phyloP scores from a whole-genome alignment of 1,140 invertebrate species.

The Drosophila kohkoa region DNA sequence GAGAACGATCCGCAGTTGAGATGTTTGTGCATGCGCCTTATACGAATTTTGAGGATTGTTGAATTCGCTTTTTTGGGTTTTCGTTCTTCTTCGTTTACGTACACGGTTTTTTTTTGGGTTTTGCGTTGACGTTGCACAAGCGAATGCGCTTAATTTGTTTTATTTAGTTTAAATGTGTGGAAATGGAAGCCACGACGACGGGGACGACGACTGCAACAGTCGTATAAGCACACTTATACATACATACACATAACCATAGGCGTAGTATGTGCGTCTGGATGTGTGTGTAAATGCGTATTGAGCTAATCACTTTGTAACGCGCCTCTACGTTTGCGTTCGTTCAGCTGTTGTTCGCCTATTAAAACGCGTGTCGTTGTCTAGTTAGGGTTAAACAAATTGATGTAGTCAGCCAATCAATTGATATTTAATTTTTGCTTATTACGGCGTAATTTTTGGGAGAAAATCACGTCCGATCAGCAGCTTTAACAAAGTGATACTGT shows the following conservation, averaged over 20 bases:
- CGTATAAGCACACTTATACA: slow-evolving; percentile 33
- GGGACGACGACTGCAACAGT: slow-evolving; percentile 28
- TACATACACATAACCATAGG: slow-evolving; percentile 25
- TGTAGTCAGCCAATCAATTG: slow-evolving; percentile 20
- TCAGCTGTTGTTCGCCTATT: slow-evolving; percentile 12
- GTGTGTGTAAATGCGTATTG: slow-evolving; percentile 25
- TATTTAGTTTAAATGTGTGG: slow-evolving; percentile 50
- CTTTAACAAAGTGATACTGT: slow-evolving; percentile 41
- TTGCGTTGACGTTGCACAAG: slow-evolving; percentile 43
- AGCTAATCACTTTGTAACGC: slow-evolving; percentile 35
- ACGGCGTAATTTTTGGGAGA: not conserved
- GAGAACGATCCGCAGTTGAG: slow-evolving; percentile 8
- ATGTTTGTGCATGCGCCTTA: slow-evolving; percentile 30
- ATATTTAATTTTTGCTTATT: slow-evolving; percentile 28
- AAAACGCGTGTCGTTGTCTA: slow-evolving; percentile 14
- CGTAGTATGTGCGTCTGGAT: slow-evolving; percentile 2
- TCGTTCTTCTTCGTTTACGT: slow-evolving; percentile 38
- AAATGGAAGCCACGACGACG: slow-evolving; percentile 59
- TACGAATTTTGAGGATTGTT: slow-evolving; percentile 4
- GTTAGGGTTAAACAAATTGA: slow-evolving; percentile 28
- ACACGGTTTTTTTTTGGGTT: slow-evolving; percentile 16
- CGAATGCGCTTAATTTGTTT: slow-evolving; percentile 61
- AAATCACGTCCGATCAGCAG: slow-evolving; percentile 49
- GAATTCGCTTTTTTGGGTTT: slow-evolving; percentile 24
- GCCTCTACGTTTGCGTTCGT: slow-evolving; percentile 10